A percentile compares a stretch with the other conserved stretches of the same genome.
Evolutionary conservation across 2,888 invertebrate genomes (phyloP).

Genomic region (Oxyscelio sp.): DNA sequence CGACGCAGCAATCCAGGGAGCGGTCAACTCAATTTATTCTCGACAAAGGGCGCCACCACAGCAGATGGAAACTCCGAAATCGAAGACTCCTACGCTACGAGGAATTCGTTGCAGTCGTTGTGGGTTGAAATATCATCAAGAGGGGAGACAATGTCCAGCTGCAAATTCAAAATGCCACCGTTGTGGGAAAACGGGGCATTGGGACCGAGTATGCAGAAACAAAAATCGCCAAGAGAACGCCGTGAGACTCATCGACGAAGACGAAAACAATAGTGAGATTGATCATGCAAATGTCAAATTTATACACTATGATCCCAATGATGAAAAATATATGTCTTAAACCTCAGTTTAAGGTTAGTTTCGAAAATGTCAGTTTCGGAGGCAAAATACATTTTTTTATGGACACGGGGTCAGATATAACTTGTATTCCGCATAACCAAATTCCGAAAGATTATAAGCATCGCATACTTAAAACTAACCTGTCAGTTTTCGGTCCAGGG

Average conservation of each 20-base stretch:
- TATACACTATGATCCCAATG: no score
- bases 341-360: no score
- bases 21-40: slow-evolving; percentile 1
- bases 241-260: neutral
- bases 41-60: no score
- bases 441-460: no score
- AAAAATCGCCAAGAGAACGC: neutral
- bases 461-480: no score
- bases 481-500: no score
- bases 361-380: no score
- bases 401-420: slow-evolving; percentile 57
- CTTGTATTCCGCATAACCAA: slow-evolving; percentile 55
- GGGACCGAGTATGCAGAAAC: slow-evolving; percentile 33
- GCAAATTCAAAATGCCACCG: slow-evolving; percentile 4
- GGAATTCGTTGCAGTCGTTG: no score
- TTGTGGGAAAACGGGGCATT: slow-evolving; percentile 43
- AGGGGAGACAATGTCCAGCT: slow-evolving; percentile 35
- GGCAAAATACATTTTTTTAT: slow-evolving; percentile 27
- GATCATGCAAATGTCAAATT: neutral
- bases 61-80: neutral
- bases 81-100: no score
- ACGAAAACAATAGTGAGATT: neutral
- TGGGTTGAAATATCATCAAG: slow-evolving; percentile 9
- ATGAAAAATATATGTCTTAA: no score
- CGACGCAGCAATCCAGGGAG: neutral